phyloP scores from a whole-genome alignment of 2,888 invertebrate genomes.

The Shargacucullia verbasci region DNA sequence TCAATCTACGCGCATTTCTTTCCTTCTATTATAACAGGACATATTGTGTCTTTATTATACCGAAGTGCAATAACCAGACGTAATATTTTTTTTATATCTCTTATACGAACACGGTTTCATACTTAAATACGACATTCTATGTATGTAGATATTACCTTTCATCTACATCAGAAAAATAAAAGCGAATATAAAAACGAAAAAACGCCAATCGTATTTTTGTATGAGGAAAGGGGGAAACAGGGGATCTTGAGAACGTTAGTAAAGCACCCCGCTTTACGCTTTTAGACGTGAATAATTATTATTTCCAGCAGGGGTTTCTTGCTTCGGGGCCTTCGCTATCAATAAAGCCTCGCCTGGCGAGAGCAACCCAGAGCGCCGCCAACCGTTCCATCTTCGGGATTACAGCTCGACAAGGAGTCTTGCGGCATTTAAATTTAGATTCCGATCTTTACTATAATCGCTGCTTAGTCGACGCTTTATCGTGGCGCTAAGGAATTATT shows the following conservation, averaged over 20 bases:
- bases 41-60: constrained; percentile 53
- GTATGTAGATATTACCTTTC: constrained; percentile 52
- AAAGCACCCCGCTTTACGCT: constrained; percentile 44
- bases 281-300: constrained; percentile 68
- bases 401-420: constrained; percentile 70
- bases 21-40: constrained; percentile 37
- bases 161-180: constrained; percentile 55
- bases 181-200: constrained; percentile 42
- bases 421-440: constrained; percentile 79
- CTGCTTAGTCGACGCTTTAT: constrained; percentile 70
- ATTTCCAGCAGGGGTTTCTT: constrained; percentile 54
- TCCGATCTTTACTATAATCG: constrained; percentile 81
- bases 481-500: constrained; percentile 57
- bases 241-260: constrained; percentile 41
- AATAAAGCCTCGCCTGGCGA: constrained; percentile 64
- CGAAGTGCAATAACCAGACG: constrained; percentile 50
- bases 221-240: constrained; percentile 33
- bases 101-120: constrained; percentile 56
- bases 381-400: constrained; percentile 80
- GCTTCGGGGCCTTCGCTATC: constrained; percentile 61
- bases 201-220: constrained; percentile 48
- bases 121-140: constrained; percentile 55
- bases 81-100: constrained; percentile 59
- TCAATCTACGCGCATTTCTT: constrained; percentile 41
- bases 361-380: constrained; percentile 61